Conservation (phyloP, 2,113 vertebrate species). For the Hydrolagus affinis region DNA sequence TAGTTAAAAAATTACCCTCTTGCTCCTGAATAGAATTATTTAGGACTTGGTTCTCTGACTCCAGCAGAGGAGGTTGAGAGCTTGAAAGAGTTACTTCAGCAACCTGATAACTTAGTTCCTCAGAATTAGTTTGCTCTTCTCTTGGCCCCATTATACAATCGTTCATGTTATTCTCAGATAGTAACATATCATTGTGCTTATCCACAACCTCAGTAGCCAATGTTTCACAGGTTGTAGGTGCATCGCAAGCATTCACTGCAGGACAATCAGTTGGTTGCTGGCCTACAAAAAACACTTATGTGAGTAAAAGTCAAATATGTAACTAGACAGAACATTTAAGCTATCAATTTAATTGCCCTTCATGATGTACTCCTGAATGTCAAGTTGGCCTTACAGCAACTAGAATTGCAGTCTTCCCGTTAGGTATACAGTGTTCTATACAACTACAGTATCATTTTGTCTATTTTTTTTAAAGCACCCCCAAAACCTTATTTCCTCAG, state of each 20-base stretch:
- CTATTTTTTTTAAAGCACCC: too few relatives aligned
- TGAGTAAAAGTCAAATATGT: neutral
- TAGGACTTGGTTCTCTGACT: neutral
- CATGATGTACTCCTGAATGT: too few relatives aligned
- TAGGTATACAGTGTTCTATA: too few relatives aligned
- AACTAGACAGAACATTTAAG: too few relatives aligned
- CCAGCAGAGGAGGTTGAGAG: constrained; percentile 23
- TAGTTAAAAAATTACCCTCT: neutral
- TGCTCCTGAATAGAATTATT: constrained; percentile 18
- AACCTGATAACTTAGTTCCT: constrained; percentile 11
- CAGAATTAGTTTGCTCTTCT: neutral
- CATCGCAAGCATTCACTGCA: neutral
- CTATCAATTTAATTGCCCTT: too few relatives aligned
- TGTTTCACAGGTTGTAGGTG: neutral
- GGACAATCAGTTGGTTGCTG: neutral
- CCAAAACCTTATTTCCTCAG: too few relatives aligned
- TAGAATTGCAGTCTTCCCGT: too few relatives aligned
- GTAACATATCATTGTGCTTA: constrained; percentile 11
- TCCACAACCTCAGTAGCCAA: neutral
- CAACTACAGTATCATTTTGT: too few relatives aligned
- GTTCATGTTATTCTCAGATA: constrained; percentile 19
- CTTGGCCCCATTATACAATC: neutral
- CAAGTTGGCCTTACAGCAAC: too few relatives aligned
- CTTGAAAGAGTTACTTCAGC: constrained; percentile 34
- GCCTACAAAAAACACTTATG: neutral